Conservation (phyloP, 2,113 vertebrate species). For the Cepphus grylle region DNA sequence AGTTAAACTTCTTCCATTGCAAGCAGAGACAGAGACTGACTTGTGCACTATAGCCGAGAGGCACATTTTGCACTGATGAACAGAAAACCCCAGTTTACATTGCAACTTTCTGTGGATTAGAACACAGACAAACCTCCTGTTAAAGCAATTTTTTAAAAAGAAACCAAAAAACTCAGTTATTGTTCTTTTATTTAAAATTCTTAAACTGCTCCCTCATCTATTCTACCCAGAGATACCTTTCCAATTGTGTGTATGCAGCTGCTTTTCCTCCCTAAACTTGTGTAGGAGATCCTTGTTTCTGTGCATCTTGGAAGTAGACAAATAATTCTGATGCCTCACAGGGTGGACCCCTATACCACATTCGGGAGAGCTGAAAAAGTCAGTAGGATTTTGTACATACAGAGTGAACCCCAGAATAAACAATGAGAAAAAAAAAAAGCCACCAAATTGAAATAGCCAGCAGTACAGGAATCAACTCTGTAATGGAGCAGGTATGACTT, state of each 20-base stretch:
- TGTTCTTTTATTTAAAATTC: not conserved
- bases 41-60: not conserved
- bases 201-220: not conserved
- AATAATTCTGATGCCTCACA: not conserved
- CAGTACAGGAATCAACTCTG: not conserved
- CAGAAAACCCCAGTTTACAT: not conserved
- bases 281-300: not conserved
- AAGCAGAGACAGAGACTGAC: not conserved
- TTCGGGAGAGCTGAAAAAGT: not conserved
- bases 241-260: not conserved
- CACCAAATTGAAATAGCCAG: not conserved
- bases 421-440: not conserved
- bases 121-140: not conserved
- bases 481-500: not conserved
- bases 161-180: not conserved
- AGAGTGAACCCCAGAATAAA: not conserved
- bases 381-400: not conserved
- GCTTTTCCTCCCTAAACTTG: not conserved
- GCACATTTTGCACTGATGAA: conserved; percentile 13
- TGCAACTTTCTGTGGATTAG: not conserved
- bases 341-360: not conserved
- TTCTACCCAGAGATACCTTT: not conserved
- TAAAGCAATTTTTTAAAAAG: not conserved
- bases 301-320: not conserved
- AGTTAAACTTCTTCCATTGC: not conserved